A percentile compares a stretch with the other conserved stretches of the same genome.
These are phyloP conservation scores for Hanleya hanleyi DNA, from an alignment of 2,888 invertebrate genomes.

Conservation along the genomic window DNA sequence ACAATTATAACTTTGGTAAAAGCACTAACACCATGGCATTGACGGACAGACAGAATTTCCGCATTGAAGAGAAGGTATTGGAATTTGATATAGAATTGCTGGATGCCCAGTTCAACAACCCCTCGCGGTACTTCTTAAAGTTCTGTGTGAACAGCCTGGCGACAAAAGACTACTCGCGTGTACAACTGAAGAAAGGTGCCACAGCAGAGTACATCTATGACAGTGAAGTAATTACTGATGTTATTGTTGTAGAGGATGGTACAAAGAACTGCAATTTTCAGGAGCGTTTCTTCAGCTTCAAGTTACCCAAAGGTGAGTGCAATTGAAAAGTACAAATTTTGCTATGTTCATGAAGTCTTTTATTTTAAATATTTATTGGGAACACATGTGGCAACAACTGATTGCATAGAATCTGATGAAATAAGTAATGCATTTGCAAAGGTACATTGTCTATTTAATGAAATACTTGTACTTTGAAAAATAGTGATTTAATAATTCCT, in stretches of 20 bases:
- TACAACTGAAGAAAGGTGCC: constrained; percentile 39
- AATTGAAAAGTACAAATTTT: too few relatives aligned
- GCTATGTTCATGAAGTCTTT: too few relatives aligned
- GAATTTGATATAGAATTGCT: constrained; percentile 58
- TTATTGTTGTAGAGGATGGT: constrained; percentile 49
- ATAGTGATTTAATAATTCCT: too few relatives aligned
- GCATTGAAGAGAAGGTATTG: constrained; percentile 51
- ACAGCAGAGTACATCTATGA: constrained; percentile 35
- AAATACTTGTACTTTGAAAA: too few relatives aligned
- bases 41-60: not conserved
- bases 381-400: too few relatives aligned
- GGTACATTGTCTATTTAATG: too few relatives aligned
- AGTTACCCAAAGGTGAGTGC: constrained; percentile 59
- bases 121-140: constrained; percentile 57
- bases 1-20: too few relatives aligned
- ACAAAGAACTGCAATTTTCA: constrained; percentile 48
- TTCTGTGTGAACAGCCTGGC: constrained; percentile 54
- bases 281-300: constrained; percentile 57
- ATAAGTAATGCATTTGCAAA: too few relatives aligned
- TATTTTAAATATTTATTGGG: too few relatives aligned
- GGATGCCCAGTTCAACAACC: constrained; percentile 61
- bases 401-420: too few relatives aligned
- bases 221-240: constrained; percentile 54
- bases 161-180: constrained; percentile 51
- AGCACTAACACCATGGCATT: not conserved